Evolutionary conservation across 64 coral and sea anemone genomes (phyloP), one percentile per base, ranked within the genome.

Genomic region (Cladopsammia gracilis): DNA sequence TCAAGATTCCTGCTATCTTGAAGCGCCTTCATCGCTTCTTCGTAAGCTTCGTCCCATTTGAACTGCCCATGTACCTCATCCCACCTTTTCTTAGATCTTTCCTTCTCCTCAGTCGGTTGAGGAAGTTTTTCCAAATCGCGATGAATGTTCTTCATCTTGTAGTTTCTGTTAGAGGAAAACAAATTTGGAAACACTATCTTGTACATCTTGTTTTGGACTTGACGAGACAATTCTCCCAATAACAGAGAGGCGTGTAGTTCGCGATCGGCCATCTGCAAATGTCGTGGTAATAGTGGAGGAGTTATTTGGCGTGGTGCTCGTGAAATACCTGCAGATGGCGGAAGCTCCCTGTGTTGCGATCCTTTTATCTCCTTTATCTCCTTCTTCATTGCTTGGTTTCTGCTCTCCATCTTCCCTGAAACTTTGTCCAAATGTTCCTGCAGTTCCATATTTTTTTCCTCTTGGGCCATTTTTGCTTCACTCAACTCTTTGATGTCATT

Each of bases 181-280:
- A 20, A 81, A 22, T 80, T 79, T 6, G 64, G 77, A 42, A 90
- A 68, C 49, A 90, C 20, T 12, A 58, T 57, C 52, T 90, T 82
- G 64, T 90, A 90, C 60, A 90, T 53, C 66, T 46, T 79, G 67
- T 66, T 79, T 59, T 90, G 77, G 16, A 90, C 11, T 43, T 90
- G 89, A 1, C 47, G 50, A 49, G 64, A 90, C 64, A 90, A 9
- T 57, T 90, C 89, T 72, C 89, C 89, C 22, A 90, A 43, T 23
- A 64, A 19, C 23, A 78, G 25, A 10, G 68, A 81, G 15, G 77
- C 89, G 7, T 66, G 80, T 26, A 83, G 20, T 20, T 83, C 62
- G 9, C 51, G 51, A 69, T 58, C 67, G 14, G 77, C 75, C 71
- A 52, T 10, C 5, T 80, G 75, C 50, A 67, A 15, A 54, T 80